phyloP scores from a whole-genome alignment of 2,888 invertebrate species.

The Noctua fimbriata region DNA sequence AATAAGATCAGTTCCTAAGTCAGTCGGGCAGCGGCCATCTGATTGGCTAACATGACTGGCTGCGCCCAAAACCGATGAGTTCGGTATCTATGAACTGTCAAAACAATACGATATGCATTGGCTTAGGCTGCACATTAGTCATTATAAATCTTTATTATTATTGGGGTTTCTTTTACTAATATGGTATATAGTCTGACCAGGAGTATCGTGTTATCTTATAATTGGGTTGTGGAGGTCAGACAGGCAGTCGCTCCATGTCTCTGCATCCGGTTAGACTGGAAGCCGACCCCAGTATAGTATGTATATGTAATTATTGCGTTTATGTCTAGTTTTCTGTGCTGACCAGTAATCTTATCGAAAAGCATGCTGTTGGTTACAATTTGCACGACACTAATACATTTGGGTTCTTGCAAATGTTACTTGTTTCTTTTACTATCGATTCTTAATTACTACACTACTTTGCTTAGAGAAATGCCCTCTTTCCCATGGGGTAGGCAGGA shows the following conservation, averaged over 20 bases:
- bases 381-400: slow-evolving; percentile 25
- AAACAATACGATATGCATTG: slow-evolving; percentile 30
- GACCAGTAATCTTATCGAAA: not conserved
- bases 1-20: not conserved
- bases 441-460: not conserved
- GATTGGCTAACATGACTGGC: slow-evolving; percentile 43
- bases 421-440: not conserved
- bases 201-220: not conserved
- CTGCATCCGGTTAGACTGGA: not conserved
- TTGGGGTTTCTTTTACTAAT: slow-evolving; percentile 18
- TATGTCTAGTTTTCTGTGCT: not conserved
- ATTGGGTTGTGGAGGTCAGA: not conserved
- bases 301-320: not conserved
- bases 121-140: slow-evolving; percentile 53
- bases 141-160: not conserved
- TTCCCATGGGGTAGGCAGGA: not conserved
- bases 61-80: not conserved
- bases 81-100: not conserved
- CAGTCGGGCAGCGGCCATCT: slow-evolving; percentile 18
- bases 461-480: not conserved
- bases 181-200: not conserved
- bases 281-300: not conserved
- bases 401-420: not conserved
- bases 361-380: slow-evolving; percentile 17
- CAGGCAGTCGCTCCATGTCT: not conserved